Conservation (phyloP, 2,888 invertebrate species). For the Limulus polyphemus region DNA sequence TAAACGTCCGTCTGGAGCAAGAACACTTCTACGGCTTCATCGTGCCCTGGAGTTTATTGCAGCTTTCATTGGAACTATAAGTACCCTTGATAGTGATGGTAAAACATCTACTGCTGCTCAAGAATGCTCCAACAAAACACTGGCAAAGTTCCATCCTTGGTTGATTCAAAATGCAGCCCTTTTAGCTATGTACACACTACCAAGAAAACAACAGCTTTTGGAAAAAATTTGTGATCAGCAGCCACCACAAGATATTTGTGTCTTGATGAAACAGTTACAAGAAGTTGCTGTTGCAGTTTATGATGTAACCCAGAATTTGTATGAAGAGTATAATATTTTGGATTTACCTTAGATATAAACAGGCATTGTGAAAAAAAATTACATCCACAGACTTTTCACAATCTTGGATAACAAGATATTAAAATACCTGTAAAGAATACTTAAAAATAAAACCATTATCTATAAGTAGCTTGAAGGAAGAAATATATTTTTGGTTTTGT, state of each 20-base stretch:
- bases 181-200: conserved; percentile 76
- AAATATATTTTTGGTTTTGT: too few species aligned
- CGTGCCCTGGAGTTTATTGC: conserved; percentile 68
- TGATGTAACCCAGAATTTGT: conserved; percentile 58
- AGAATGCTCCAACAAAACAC: conserved; percentile 64
- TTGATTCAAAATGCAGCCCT: conserved; percentile 62
- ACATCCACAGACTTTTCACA: too few species aligned
- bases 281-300: conserved; percentile 58
- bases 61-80: neutral
- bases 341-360: conserved; percentile 46
- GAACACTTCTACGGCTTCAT: conserved; percentile 77
- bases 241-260: conserved; percentile 41
- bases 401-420: too few species aligned
- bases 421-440: too few species aligned
- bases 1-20: conserved; percentile 58
- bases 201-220: conserved; percentile 54
- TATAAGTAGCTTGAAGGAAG: too few species aligned
- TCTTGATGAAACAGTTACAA: conserved; percentile 58
- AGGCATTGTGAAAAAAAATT: too few species aligned
- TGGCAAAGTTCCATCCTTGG: conserved; percentile 81
- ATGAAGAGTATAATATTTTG: conserved; percentile 58
- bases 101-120: conserved; percentile 61
- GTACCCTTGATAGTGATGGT: conserved; percentile 49
- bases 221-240: conserved; percentile 29
- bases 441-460: too few species aligned